phyloP scores from a whole-genome alignment of 2,113 vertebrate species.

The Thermophis baileyi region DNA sequence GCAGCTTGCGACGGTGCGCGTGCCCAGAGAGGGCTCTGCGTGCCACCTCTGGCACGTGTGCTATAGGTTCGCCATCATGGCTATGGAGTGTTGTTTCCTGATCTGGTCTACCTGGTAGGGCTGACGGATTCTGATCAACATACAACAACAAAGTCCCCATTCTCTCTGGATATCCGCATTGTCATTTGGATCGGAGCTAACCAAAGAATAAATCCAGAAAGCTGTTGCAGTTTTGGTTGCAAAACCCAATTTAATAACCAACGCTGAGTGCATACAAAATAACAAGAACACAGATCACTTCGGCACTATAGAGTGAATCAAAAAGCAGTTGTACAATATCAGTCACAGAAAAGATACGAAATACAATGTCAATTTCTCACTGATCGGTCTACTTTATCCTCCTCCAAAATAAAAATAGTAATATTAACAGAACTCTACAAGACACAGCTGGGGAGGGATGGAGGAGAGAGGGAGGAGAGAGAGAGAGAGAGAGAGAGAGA shows the following conservation, averaged over 20 bases:
- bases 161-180: neutral
- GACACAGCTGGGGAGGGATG: neutral
- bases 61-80: too few species aligned
- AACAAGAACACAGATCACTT: constrained; percentile 47
- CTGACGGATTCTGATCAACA: neutral
- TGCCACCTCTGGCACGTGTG: too few species aligned
- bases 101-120: neutral
- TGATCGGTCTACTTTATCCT: constrained; percentile 35
- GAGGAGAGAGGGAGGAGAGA: neutral
- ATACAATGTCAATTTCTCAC: constrained; percentile 26
- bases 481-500: neutral
- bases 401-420: constrained; percentile 14
- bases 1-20: too few species aligned
- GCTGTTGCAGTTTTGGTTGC: constrained; percentile 7
- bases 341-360: neutral
- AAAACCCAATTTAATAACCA: constrained; percentile 64
- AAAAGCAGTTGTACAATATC: constrained; percentile 12
- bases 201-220: neutral
- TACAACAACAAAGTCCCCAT: neutral
- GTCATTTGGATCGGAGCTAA: neutral
- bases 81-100: neutral
- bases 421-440: constrained; percentile 23
- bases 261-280: constrained; percentile 48
- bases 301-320: constrained; percentile 6
- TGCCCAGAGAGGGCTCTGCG: too few species aligned